phyloP scores from a whole-genome alignment of 2,797 vertebrate species.

The Microchirus variegatus region DNA sequence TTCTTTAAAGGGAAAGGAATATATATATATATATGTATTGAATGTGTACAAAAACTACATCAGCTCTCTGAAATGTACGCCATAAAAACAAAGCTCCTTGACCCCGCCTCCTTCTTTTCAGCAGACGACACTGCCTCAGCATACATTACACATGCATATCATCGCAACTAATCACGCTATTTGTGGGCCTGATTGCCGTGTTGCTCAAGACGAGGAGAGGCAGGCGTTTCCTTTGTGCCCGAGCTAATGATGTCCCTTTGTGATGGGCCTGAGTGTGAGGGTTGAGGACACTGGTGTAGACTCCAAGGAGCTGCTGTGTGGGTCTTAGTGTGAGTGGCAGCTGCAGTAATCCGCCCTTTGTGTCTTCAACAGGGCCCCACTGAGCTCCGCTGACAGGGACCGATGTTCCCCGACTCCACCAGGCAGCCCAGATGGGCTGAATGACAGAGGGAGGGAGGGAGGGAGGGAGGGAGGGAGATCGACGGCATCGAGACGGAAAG shows the following conservation, averaged over 20 bases:
- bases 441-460: constrained; percentile 59
- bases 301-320: constrained; percentile 78
- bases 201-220: constrained; percentile 71
- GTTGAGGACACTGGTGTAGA: constrained; percentile 83
- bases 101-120: constrained; percentile 34
- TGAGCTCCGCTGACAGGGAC: constrained; percentile 80
- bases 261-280: constrained; percentile 73
- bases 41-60: background rate
- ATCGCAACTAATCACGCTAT: constrained; percentile 76
- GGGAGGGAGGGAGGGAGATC: constrained; percentile 27
- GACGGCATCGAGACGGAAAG: constrained; percentile 25
- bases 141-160: constrained; percentile 75
- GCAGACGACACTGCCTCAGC: constrained; percentile 72
- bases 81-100: constrained; percentile 46
- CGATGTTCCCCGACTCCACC: constrained; percentile 74
- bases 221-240: constrained; percentile 75
- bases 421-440: constrained; percentile 83
- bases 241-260: constrained; percentile 85
- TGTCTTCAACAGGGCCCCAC: constrained; percentile 81
- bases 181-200: constrained; percentile 74
- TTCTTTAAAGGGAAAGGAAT: constrained; percentile 13
- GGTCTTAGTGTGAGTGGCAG: constrained; percentile 91
- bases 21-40: constrained; percentile 3
- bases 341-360: constrained; percentile 87
- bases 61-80: constrained; percentile 26